Base-by-base conservation (phyloP, 1,140 invertebrate species). In the Drosophila truncata region DNA sequence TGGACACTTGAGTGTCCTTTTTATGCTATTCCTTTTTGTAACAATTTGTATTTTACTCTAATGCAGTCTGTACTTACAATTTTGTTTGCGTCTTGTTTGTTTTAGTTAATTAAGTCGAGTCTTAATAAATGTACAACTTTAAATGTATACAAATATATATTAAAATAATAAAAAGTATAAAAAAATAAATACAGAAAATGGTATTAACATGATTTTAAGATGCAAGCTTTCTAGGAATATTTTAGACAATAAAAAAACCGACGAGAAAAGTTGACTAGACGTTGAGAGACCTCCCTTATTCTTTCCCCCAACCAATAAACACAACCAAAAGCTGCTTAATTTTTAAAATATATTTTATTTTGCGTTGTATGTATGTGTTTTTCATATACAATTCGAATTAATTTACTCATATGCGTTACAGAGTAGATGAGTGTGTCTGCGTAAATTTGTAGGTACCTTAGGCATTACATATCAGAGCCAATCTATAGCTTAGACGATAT, bases 311-410 rank as follows among this genome's bases (percentile, higher is more conserved):
- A 4, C 1, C 9, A n/a, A 6, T n/a, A 18, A 25, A 16, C 20
- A 29, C 20, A 39, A 2, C 13, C 16, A 13, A 20, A 16, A 11
- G 3, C 16, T 16, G 1, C 1, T 10, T 71, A 63, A 88, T 63
- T 76, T 86, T 91, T 91, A 91, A 91, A 91, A 91, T 91, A 91
- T 91, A 91, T 84, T 88, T 83, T 87, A 84, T 87, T 83, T 83
- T 77, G 80, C 49, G 39, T 60, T 67, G 50, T 76, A 78, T 80
- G 79, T 60, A 78, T 74, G 79, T 64, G 71, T 74, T 60, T 80
- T 46, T 31, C 80, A 83, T 80, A 86, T 71, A 85, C 82, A 85
- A 86, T 71, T 81, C 76, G 62, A 69, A 70, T 81, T 57, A 87
- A 62, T 70, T 44, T 80, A 67, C 62, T 63, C 50, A 58, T 55